Percentiles rank a stretch among this genome's conserved stretches.
Evolutionary conservation across 2,888 invertebrate genomes (phyloP).

Genomic region (Drosophila mettleri): DNA sequence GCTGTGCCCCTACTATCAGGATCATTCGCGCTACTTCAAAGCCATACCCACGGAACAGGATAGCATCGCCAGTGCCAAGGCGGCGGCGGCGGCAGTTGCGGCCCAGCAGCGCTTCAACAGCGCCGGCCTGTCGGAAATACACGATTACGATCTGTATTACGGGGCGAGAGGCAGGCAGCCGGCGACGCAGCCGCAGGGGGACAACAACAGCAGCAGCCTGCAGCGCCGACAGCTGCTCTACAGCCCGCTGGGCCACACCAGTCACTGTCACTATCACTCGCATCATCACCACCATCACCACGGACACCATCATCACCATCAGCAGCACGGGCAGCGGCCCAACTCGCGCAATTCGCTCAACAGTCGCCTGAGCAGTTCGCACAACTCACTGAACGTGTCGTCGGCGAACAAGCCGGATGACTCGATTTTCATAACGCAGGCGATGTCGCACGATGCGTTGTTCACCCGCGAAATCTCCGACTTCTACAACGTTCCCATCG

Average conservation of each 20-base stretch:
- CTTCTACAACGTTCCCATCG: conserved; percentile 95
- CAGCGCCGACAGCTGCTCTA: conserved; percentile 82
- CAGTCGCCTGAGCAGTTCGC: conserved; percentile 92
- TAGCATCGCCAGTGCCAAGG: conserved; percentile 77
- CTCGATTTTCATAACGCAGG: conserved; percentile 94
- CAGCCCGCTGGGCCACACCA: conserved; percentile 83
- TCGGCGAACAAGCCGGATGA: conserved; percentile 92
- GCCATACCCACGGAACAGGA: conserved; percentile 84
- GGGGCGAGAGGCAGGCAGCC: conserved; percentile 70
- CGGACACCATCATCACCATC: conserved; percentile 58
- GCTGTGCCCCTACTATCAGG: conserved; percentile 83
- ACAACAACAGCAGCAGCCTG: conserved; percentile 64
- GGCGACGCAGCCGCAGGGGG: conserved; percentile 32
- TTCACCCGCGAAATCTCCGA: conserved; percentile 92
- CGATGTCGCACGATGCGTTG: conserved; percentile 94
- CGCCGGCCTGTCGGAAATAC: conserved; percentile 82
- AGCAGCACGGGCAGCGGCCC: conserved; percentile 86
- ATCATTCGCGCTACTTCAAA: conserved; percentile 83
- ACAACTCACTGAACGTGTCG: conserved; percentile 91
- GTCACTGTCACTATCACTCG: conserved; percentile 75
- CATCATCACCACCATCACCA: conserved; percentile 56
- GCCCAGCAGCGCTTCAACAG: conserved; percentile 80
- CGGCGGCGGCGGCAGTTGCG: conserved; percentile 60
- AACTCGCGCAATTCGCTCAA: conserved; percentile 91
- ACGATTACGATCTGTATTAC: conserved; percentile 84